Conservation (phyloP, 2,113 vertebrate genomes). For the Mormyrus iriodes region DNA sequence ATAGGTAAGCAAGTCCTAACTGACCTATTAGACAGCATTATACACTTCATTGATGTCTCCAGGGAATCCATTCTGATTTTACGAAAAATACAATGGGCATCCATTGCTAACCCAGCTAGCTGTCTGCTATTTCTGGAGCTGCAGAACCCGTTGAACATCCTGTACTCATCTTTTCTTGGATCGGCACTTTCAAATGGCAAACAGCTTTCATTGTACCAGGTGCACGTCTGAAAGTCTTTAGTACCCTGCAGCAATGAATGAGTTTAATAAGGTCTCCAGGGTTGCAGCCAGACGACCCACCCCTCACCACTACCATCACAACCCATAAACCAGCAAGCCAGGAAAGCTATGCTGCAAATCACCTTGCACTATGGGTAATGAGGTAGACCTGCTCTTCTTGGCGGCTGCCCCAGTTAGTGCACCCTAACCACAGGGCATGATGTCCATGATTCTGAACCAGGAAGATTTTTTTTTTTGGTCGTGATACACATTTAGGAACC, state of each 20-base stretch:
- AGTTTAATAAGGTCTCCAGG: neutral
- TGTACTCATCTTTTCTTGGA: neutral
- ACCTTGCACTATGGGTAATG: neutral
- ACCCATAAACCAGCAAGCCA: neutral
- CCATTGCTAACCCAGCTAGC: neutral
- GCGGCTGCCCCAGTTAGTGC: neutral
- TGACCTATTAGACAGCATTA: neutral
- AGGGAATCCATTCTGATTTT: neutral
- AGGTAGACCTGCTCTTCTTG: neutral
- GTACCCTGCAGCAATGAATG: neutral
- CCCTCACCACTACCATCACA: neutral
- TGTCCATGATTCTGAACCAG: neutral
- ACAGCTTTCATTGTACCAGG: neutral
- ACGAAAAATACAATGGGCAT: neutral
- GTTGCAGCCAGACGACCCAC: neutral
- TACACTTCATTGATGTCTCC: neutral
- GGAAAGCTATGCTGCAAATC: neutral
- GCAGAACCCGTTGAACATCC: neutral
- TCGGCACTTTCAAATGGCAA: neutral
- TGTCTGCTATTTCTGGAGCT: neutral
- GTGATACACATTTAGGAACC: neutral
- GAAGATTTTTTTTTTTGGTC: neutral
- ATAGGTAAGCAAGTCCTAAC: neutral
- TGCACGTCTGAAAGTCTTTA: slow-evolving; percentile 3
- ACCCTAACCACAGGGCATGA: neutral